Base-by-base conservation (phyloP, 2,888 invertebrate species). In the Adelphocoris suturalis region DNA sequence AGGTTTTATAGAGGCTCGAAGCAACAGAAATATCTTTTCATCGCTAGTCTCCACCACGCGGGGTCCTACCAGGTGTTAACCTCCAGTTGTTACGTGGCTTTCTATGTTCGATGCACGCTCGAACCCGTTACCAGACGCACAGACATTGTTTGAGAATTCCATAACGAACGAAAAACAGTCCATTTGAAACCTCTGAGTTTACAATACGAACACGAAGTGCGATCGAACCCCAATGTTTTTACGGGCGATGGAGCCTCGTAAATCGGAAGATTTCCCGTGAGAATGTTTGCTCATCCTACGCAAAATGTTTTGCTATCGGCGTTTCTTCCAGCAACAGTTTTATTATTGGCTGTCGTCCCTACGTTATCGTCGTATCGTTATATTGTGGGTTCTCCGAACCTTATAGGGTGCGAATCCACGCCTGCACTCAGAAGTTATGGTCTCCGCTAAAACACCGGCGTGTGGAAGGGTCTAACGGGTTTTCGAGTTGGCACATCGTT, bases 351-450 rank as follows among this genome's bases (percentile, higher is more conserved):
- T n/a, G 61, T 61, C 16, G 7, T 19, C 19, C 61, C 61, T 61
- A 3, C 61, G 3, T 16, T 61, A 16, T 61, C 52, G 13, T 52
- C 61, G n/a, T 19, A 19, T 9, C 61, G n/a, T n/a, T 61, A 19
- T 61, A 61, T 61, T 61, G 61, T 61, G 61, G 61, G 61, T 61
- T n/a, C 61, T 61, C n/a, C 61, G 61, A 19, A 16, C 61, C 61
- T 61, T 61, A 61, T 61, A 61, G 61, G 61, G 61, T 61, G 61
- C 61, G 61, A 61, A 61, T 61, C 19, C 61, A n/a, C 19, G 61
- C 19, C 61, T 61, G 61, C 61, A 19, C 61, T 19, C 19, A 9
- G 3, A 19, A 19, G 61, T 61, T 61, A 61, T 19, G 61, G 19
- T n/a, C 61, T 61, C 3, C 19, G 16, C 19, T 19, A 52, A 52